Evolutionary conservation across 2,113 vertebrate genomes (phyloP), one percentile per base, ranked within the genome.

Genomic region (Phycodurus eques): DNA sequence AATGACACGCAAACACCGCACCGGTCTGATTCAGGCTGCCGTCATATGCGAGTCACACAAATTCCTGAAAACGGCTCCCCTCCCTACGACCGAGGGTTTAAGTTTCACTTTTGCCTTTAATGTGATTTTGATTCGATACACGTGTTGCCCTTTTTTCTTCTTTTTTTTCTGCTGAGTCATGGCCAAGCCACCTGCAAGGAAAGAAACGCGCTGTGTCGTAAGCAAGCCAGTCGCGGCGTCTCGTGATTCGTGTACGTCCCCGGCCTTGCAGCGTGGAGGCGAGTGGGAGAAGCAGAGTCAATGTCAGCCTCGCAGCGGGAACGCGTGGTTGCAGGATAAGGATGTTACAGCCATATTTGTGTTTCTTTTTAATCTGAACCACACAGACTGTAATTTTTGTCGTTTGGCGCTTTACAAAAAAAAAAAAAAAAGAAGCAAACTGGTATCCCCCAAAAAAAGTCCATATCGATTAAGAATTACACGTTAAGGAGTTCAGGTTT

Each of bases 101-200:
- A 77, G 77, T 88, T 80, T 74, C 66, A 67, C 71, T 86, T 74
- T 70, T 59, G 70, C 60, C 20, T 80, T 82, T 73, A 80, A 83
- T 71, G 44, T 0, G 71, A 80, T 67, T 70, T n/a, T 84, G 81
- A 87, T 87, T 82, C 67, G 72, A 83, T 68, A 76, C 89, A 85
- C 79, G 87, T 91, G 88, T 76, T 13, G 44, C 6, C 51, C 8
- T 2, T 15, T 6, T 17, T 19, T 19, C 5, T 39, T 39, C 35
- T 6, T 12, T 5, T 22, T 63, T 61, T 8, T 61, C 57, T 60
- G 56, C 31, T 33, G 57, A 39, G 60, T 62, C 60, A 39, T 20
- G 9, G 3, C 63, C 20, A 22, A 20, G 20, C 64, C 64, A 31
- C 64, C 64, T 47, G 43, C 64, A 2, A 66, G 42, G 64, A 66